These are phyloP conservation scores for Drosophila biarmipes DNA, from an alignment of 1,140 invertebrate genomes.

Conservation along the genomic window DNA sequence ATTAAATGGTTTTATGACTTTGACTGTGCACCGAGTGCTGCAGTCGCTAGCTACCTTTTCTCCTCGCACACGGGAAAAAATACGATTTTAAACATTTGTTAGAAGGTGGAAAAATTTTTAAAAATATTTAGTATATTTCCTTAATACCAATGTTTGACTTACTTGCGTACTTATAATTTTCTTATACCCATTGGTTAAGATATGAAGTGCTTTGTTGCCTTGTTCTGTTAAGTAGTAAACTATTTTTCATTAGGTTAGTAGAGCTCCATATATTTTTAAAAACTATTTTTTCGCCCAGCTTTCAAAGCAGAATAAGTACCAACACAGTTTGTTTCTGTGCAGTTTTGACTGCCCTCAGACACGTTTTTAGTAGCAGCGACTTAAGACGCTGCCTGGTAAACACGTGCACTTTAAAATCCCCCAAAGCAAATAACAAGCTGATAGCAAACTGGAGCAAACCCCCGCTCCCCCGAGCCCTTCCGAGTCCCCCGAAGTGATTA, in stretches of 20 bases:
- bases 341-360: conserved; percentile 32
- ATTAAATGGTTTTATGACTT: conserved; percentile 84
- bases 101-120: neutral
- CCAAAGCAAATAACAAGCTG: conserved; percentile 53
- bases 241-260: neutral
- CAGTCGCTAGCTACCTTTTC: conserved; percentile 28
- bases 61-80: conserved; percentile 7
- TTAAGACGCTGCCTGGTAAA: conserved; percentile 38
- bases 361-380: conserved; percentile 38
- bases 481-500: conserved; percentile 67
- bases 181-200: no score
- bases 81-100: neutral
- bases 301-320: no score
- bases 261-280: neutral
- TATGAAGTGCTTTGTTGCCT: no score
- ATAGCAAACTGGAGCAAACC: conserved; percentile 60
- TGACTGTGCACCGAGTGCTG: conserved; percentile 63
- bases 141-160: no score
- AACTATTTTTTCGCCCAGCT: no score
- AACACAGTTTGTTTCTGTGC: conserved; percentile 14
- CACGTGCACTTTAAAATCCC: conserved; percentile 60
- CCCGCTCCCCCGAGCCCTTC: conserved; percentile 16
- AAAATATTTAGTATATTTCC: neutral
- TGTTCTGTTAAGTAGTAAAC: neutral
- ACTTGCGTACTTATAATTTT: no score